Evolutionary conservation across 1,140 invertebrate species (phyloP).

Genomic region (Apis laboriosa): DNA sequence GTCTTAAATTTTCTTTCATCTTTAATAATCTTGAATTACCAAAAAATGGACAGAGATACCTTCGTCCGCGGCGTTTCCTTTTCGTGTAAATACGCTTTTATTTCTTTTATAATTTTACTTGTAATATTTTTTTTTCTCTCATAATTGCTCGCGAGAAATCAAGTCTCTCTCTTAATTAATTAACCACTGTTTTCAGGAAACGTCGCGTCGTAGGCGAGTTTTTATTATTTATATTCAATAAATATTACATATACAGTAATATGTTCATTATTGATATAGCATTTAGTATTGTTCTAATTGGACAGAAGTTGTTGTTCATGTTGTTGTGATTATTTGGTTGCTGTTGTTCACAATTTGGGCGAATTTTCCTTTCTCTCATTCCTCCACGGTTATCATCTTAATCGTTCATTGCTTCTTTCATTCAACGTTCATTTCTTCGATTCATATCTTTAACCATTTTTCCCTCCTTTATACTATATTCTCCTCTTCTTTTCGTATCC

Average conservation of each 20-base stretch:
- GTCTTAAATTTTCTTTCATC: conserved; percentile 62
- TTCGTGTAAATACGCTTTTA: conserved; percentile 15
- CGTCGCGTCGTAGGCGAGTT: conserved; percentile 60
- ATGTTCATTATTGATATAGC: conserved; percentile 73
- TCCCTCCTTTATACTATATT: neutral
- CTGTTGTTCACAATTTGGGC: conserved; percentile 70
- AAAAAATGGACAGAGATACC: conserved; percentile 73
- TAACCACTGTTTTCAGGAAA: conserved; percentile 55
- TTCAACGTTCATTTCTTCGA: neutral
- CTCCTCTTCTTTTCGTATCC: neutral
- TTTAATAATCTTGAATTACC: conserved; percentile 69
- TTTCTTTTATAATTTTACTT: neutral
- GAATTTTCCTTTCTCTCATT: conserved; percentile 62
- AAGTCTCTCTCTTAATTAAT: conserved; percentile 5
- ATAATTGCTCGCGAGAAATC: neutral
- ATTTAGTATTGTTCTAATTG: conserved; percentile 79
- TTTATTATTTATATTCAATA: conserved; percentile 72
- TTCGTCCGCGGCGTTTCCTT: conserved; percentile 52
- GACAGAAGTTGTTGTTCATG: conserved; percentile 73
- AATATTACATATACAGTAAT: conserved; percentile 76
- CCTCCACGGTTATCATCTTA: conserved; percentile 30
- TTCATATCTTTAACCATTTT: neutral
- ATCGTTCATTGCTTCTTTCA: neutral
- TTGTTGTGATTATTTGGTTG: conserved; percentile 30
- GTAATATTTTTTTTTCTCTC: neutral